phyloP scores from a whole-genome alignment of 2,888 invertebrate species.

The Lypha dubia region DNA sequence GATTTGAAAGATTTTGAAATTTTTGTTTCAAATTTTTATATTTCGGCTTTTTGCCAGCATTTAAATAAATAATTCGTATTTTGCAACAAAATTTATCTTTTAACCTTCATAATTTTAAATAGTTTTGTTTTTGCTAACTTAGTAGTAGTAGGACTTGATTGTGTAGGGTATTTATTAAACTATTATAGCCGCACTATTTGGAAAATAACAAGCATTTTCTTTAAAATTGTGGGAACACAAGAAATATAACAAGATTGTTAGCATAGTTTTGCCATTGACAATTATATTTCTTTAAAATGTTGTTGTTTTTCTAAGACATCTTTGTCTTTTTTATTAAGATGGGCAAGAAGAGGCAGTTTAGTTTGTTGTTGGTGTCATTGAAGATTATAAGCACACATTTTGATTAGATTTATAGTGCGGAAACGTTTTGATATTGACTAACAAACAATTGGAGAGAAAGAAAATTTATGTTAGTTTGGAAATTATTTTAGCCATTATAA shows the following conservation, averaged over 20 bases:
- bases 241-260: slow-evolving; percentile 55
- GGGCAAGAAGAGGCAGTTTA: slow-evolving; percentile 2
- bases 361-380: slow-evolving; percentile 34
- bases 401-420: slow-evolving; percentile 60
- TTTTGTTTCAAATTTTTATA: no score
- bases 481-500: not conserved
- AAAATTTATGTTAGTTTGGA: slow-evolving; percentile 6
- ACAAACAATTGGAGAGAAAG: slow-evolving; percentile 10
- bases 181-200: not conserved
- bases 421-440: slow-evolving; percentile 61
- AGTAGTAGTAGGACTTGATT: no score
- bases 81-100: no score
- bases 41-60: no score
- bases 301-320: slow-evolving; percentile 6
- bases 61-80: no score
- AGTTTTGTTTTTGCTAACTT: no score
- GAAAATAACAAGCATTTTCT: not conserved
- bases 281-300: slow-evolving; percentile 48
- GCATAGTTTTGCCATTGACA: slow-evolving; percentile 57
- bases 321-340: slow-evolving; percentile 22
- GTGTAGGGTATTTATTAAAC: not conserved
- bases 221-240: slow-evolving; percentile 57
- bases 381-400: slow-evolving; percentile 22
- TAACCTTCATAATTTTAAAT: no score
- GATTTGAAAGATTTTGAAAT: no score